Evolutionary conservation across 2,888 invertebrate genomes (phyloP).

Genomic region (Sminthurides aquaticus): DNA sequence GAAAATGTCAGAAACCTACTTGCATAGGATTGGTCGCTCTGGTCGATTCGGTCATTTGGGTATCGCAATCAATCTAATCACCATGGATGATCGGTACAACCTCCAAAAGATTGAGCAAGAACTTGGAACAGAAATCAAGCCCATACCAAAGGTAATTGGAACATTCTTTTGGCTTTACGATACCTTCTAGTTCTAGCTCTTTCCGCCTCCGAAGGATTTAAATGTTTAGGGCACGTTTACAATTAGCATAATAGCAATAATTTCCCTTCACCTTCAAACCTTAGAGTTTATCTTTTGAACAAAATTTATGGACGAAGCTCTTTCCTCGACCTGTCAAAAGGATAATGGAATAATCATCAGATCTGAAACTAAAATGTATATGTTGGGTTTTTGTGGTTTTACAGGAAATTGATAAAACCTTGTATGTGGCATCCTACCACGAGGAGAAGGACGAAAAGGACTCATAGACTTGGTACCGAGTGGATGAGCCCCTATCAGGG

Average conservation of each 20-base stretch:
- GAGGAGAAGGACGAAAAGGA: slow-evolving; percentile 17
- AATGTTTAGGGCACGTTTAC: neutral
- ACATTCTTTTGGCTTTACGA: too few species aligned
- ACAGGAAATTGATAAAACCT: slow-evolving; percentile 80
- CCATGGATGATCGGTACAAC: slow-evolving; percentile 95
- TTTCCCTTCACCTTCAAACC: too few species aligned
- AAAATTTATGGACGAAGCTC: too few species aligned
- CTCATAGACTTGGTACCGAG: slow-evolving; percentile 5
- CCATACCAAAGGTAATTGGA: slow-evolving; percentile 95
- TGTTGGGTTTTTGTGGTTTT: slow-evolving; percentile 24
- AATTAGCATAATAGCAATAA: neutral
- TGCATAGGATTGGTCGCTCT: slow-evolving; percentile 97
- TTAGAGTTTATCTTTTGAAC: too few species aligned
- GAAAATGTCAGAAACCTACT: slow-evolving; percentile 98
- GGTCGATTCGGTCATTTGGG: slow-evolving; percentile 98
- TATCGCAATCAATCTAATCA: slow-evolving; percentile 98
- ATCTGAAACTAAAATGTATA: neutral
- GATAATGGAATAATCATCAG: too few species aligned
- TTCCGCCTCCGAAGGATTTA: neutral
- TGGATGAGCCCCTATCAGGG: too few species aligned
- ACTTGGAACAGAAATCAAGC: slow-evolving; percentile 97
- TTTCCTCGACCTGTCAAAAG: too few species aligned
- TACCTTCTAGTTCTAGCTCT: too few species aligned
- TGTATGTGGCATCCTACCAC: slow-evolving; percentile 65
- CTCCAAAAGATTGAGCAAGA: slow-evolving; percentile 98